A percentile compares a stretch with the other conserved stretches of the same genome.
Conservation (phyloP, 2,113 vertebrate genomes). For the Ctenomys sociabilis region DNA sequence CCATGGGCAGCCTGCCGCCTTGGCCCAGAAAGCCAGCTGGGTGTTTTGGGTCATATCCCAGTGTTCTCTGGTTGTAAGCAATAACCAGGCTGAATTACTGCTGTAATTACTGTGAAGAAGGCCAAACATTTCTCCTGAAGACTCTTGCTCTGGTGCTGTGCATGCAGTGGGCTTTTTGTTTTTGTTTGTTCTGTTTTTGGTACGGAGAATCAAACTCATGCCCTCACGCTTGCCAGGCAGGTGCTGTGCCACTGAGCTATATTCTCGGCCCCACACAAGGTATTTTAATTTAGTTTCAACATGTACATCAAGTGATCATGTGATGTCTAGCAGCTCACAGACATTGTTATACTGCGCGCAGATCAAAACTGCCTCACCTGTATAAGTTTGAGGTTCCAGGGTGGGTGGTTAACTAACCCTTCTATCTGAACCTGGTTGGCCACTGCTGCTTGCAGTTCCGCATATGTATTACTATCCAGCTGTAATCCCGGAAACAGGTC, state of each 20-base stretch:
- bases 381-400: conserved; percentile 90
- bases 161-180: no score
- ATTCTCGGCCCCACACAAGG: no score
- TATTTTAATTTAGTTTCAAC: neutral
- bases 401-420: conserved; percentile 88
- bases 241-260: no score
- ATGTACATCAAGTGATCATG: neutral
- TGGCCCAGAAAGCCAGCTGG: neutral
- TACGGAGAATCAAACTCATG: no score
- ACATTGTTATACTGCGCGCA: neutral
- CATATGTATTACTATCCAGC: conserved; percentile 84
- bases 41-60: neutral
- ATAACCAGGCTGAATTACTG: neutral
- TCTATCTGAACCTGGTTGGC: conserved; percentile 84
- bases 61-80: neutral
- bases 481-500: conserved; percentile 88
- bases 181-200: no score
- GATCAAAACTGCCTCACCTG: conserved; percentile 80
- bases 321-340: neutral
- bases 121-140: neutral
- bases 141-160: neutral
- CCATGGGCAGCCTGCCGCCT: accelerated
- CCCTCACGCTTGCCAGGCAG: no score
- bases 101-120: neutral
- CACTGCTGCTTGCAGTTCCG: conserved; percentile 85